phyloP scores from a whole-genome alignment of 1,140 invertebrate genomes.

The Catajapyx aquilonaris region DNA sequence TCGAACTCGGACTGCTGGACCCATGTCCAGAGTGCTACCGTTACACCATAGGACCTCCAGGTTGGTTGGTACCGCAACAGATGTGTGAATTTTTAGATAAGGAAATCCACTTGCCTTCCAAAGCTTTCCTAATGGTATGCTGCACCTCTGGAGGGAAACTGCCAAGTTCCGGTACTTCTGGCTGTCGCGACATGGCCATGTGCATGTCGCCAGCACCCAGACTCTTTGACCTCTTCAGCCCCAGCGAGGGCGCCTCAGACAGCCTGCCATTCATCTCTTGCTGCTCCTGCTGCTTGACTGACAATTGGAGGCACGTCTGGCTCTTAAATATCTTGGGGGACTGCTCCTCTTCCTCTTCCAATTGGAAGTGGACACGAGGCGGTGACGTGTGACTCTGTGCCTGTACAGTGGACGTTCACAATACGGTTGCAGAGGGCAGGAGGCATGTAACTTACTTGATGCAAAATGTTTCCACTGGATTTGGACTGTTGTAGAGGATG shows the following conservation, averaged over 20 bases:
- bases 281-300: no score
- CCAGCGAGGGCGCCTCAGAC: constrained; percentile 33
- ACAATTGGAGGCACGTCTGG: constrained; percentile 23
- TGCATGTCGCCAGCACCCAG: constrained; percentile 42
- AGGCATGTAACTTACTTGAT: constrained; percentile 18
- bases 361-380: constrained; percentile 13
- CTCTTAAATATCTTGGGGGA: background rate
- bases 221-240: constrained; percentile 55
- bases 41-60: no score
- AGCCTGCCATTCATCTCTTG: no score
- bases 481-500: constrained; percentile 33
- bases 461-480: constrained; percentile 40
- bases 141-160: constrained; percentile 48
- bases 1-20: no score
- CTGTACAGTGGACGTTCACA: constrained; percentile 14
- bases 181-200: constrained; percentile 29
- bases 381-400: no score
- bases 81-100: no score
- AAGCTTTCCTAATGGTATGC: constrained; percentile 32
- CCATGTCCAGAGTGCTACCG: no score
- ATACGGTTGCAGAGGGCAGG: constrained; percentile 5
- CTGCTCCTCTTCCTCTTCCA: constrained; percentile 2
- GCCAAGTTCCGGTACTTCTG: constrained; percentile 46
- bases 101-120: constrained; percentile 16
- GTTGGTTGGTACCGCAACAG: no score